Conservation (phyloP, 2,888 invertebrate species). For the Parthenolecanium corni region DNA sequence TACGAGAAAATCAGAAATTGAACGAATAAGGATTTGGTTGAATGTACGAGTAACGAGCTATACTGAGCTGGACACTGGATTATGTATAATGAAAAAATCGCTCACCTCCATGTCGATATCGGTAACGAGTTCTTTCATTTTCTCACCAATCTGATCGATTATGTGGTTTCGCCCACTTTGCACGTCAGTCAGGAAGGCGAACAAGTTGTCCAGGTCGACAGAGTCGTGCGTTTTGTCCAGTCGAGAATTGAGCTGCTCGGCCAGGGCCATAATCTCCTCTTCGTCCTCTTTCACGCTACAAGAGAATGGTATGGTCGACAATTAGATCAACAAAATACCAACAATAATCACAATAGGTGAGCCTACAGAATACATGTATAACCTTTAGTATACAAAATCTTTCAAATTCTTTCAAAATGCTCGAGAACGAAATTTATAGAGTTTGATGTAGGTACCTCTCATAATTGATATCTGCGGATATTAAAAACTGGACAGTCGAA, state of each 20-base stretch:
- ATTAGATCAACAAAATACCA: no score
- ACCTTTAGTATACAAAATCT: no score
- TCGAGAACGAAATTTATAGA: no score
- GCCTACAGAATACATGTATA: background rate
- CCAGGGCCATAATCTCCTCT: conserved; percentile 57
- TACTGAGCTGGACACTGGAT: background rate
- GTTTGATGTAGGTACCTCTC: no score
- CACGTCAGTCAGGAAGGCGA: conserved; percentile 77
- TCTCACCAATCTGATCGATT: conserved; percentile 71
- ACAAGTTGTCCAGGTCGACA: conserved; percentile 77
- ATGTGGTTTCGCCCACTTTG: conserved; percentile 50
- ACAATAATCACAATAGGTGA: background rate
- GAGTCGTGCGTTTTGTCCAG: conserved; percentile 49
- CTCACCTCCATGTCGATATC: conserved; percentile 66
- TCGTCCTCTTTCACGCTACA: conserved; percentile 44
- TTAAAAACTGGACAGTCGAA: no score
- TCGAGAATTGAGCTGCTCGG: conserved; percentile 56
- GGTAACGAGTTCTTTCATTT: conserved; percentile 70
- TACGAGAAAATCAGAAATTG: conserved; percentile 33
- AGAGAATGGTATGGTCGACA: conserved; percentile 34
- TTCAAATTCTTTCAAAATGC: no score
- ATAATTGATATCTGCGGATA: no score
- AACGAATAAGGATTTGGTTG: background rate
- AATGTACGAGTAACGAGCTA: background rate
- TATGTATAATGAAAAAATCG: background rate